Conservation (phyloP, 2,797 vertebrate species). For the Steatocranus sp. region DNA sequence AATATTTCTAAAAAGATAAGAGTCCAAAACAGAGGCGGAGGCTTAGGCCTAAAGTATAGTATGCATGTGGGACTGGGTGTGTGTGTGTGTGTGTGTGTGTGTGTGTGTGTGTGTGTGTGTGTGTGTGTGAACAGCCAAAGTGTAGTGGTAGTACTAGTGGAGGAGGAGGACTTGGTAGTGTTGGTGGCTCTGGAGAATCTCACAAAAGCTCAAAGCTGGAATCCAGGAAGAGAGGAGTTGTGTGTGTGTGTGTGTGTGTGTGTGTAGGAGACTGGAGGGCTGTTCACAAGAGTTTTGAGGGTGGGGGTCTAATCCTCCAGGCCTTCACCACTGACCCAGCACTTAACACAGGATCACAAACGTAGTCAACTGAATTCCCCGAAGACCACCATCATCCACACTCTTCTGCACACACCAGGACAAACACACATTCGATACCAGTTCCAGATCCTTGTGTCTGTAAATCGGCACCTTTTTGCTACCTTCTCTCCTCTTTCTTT, state of each 20-base stretch:
- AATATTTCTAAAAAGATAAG: not conserved
- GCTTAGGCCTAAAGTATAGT: no score
- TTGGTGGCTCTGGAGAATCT: conserved; percentile 70
- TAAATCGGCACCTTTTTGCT: conserved; percentile 46
- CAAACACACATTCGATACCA: conserved; percentile 20
- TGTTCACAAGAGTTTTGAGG: conserved; percentile 46
- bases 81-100: no score
- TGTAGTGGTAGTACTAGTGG: conserved; percentile 30
- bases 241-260: not conserved
- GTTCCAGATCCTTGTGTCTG: conserved; percentile 2
- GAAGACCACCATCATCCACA: conserved; percentile 34
- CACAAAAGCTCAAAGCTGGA: conserved; percentile 60
- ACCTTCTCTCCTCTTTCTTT: not conserved
- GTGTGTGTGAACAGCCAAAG: conserved; percentile 5
- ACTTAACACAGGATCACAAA: conserved; percentile 70
- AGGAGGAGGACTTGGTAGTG: conserved; percentile 36
- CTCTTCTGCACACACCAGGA: conserved; percentile 7
- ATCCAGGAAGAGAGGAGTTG: conserved; percentile 47
- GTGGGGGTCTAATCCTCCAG: conserved; percentile 63
- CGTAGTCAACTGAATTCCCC: conserved; percentile 34
- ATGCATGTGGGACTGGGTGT: no score
- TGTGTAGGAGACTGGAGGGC: not conserved
- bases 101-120: not conserved
- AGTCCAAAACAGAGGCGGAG: not conserved
- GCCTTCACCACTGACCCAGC: conserved; percentile 63